phyloP scores from a whole-genome alignment of 2,113 vertebrate genomes.

The chimpanzee (Pan troglodytes) region NHGRI_mPanTro3-v2.1_pri NC_072403.2:58598001-58598500 shows the following conservation, averaged over 20 bases:
- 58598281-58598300: no score
- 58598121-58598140: background rate
- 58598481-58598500: background rate
- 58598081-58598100: background rate
- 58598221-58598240: background rate
- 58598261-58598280: background rate
- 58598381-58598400: background rate
- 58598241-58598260: background rate
- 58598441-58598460: background rate
- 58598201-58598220: background rate
- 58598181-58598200: background rate
- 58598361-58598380: background rate
- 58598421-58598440: background rate
- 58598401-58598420: background rate
- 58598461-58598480: no score
- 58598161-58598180: no score
- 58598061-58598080: background rate
- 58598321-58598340: background rate
- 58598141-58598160: no score
- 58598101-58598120: background rate
- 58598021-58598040: background rate
- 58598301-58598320: background rate
- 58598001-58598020: background rate
- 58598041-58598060: background rate
- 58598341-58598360: background rate